Conservation (phyloP, 2,113 vertebrate genomes). For the Ibidorhyncha struthersii region DNA sequence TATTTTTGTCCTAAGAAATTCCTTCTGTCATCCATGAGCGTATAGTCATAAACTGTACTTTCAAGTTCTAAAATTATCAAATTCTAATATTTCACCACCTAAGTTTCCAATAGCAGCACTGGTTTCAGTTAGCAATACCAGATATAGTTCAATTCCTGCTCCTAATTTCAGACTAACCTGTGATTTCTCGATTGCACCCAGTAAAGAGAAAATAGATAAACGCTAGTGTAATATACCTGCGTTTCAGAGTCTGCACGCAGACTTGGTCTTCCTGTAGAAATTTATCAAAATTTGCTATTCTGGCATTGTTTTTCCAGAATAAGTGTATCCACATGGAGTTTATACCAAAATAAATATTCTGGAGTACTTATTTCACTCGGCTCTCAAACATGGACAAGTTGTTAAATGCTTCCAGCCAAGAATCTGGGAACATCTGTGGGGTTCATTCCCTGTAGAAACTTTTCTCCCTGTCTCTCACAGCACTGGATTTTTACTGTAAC, state of each 20-base stretch:
- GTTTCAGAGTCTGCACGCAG: background rate
- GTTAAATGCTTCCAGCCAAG: slow-evolving; percentile 46
- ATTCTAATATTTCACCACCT: slow-evolving; percentile 7
- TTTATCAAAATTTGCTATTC: background rate
- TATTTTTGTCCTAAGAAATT: background rate
- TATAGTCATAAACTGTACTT: background rate
- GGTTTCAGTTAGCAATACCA: slow-evolving; percentile 25
- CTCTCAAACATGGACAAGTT: slow-evolving; percentile 36
- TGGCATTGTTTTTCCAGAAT: slow-evolving; percentile 4
- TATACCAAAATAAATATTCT: slow-evolving; percentile 50
- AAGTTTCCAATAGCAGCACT: background rate
- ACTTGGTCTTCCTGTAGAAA: background rate
- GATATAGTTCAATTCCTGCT: background rate
- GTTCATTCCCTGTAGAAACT: slow-evolving; percentile 33
- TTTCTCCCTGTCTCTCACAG: slow-evolving; percentile 2
- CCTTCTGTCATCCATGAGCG: background rate
- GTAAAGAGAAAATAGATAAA: background rate
- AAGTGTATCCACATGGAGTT: background rate
- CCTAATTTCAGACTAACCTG: background rate
- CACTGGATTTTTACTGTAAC: background rate
- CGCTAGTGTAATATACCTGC: background rate
- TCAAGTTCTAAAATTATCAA: slow-evolving; percentile 31
- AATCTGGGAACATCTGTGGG: slow-evolving; percentile 49
- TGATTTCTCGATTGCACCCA: background rate
- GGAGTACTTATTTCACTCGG: background rate